Conservation (phyloP, 1,140 invertebrate species). For the Dendrolimus kikuchii region DNA sequence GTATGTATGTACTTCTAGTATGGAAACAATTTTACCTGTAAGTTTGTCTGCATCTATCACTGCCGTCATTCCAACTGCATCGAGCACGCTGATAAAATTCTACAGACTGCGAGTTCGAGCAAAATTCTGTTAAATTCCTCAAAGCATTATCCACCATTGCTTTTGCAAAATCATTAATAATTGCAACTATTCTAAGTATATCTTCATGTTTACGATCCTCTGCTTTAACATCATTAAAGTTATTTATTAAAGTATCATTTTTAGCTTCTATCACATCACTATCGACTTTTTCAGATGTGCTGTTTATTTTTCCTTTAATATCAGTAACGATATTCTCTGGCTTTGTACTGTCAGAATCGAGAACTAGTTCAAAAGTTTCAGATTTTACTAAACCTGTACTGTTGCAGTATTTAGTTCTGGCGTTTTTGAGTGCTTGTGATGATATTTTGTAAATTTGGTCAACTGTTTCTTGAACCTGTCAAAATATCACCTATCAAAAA, state of each 20-base stretch:
- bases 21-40: slow-evolving; percentile 2
- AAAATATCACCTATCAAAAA: too few relatives aligned
- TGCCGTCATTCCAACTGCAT: slow-evolving; percentile 8
- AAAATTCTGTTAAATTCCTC: slow-evolving; percentile 35
- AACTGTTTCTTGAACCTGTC: slow-evolving; percentile 22
- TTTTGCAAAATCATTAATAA: slow-evolving; percentile 22
- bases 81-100: slow-evolving; percentile 24
- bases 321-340: too few relatives aligned
- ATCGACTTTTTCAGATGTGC: too few relatives aligned
- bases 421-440: slow-evolving; percentile 27
- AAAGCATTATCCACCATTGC: slow-evolving; percentile 25
- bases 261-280: too few relatives aligned
- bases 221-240: too few relatives aligned
- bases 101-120: slow-evolving; percentile 20
- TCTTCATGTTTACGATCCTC: slow-evolving; percentile 6
- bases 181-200: slow-evolving; percentile 25
- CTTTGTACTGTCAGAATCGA: not conserved
- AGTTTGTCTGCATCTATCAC: slow-evolving; percentile 12
- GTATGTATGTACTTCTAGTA: too few relatives aligned
- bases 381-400: not conserved
- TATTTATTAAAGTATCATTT: too few relatives aligned
- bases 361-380: not conserved
- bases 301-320: too few relatives aligned
- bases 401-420: slow-evolving; percentile 41
- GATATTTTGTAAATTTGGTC: slow-evolving; percentile 36